Percentiles rank a stretch among this genome's conserved stretches.
phyloP scores from a whole-genome alignment of 2,797 vertebrate species.

The Poecilia picta region DNA sequence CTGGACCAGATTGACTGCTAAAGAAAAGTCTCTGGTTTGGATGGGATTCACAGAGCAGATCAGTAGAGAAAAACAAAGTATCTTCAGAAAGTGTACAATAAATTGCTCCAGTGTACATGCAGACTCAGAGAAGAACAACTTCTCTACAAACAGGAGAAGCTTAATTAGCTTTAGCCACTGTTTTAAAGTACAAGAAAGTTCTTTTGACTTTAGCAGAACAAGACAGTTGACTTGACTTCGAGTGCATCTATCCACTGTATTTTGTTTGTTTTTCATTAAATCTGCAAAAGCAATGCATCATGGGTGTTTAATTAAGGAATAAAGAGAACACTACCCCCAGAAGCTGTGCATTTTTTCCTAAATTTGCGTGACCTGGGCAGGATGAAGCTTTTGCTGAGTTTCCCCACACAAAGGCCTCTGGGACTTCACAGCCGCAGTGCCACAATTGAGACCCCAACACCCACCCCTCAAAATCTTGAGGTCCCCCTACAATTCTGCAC shows the following conservation, averaged over 20 bases:
- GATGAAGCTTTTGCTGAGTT: conserved; percentile 72
- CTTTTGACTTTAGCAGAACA: not conserved
- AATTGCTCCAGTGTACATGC: conserved; percentile 67
- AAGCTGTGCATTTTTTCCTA: conserved; percentile 67
- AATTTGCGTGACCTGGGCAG: conserved; percentile 78
- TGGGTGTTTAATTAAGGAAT: conserved; percentile 75
- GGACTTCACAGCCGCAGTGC: conserved; percentile 70
- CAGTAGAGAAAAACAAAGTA: conserved; percentile 57
- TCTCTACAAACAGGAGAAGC: conserved; percentile 72
- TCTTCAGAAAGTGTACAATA: conserved; percentile 69
- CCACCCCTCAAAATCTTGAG: conserved; percentile 53
- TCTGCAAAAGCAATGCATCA: conserved; percentile 44
- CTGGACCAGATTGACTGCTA: conserved; percentile 4
- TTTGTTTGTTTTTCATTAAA: conserved; percentile 29
- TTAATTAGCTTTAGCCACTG: conserved; percentile 68
- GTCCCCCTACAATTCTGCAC: conserved; percentile 73
- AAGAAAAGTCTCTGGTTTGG: conserved; percentile 31
- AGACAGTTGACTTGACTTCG: not conserved
- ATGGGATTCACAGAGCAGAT: conserved; percentile 13
- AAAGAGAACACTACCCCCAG: conserved; percentile 57
- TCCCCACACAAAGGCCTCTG: conserved; percentile 73
- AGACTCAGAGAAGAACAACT: conserved; percentile 75
- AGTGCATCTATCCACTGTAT: not conserved
- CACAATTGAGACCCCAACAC: conserved; percentile 58
- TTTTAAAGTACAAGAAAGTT: conserved; percentile 25